phyloP scores from a whole-genome alignment of 2,888 invertebrate genomes.

The Drosophila parthenogenetica region DNA sequence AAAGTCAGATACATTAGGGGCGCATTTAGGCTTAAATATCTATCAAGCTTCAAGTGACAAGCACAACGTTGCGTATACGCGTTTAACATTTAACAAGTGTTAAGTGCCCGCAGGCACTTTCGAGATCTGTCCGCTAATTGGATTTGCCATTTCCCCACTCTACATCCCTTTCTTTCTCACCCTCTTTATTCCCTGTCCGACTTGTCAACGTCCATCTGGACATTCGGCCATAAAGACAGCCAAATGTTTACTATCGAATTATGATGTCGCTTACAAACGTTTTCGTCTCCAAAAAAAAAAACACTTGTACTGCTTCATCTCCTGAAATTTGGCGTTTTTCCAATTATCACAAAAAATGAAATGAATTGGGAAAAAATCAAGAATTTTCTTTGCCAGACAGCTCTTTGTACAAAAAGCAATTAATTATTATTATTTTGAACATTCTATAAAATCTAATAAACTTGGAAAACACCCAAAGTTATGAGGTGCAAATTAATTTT shows the following conservation, averaged over 20 bases:
- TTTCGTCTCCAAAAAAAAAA: not conserved
- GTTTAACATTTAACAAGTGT: slow-evolving; percentile 57
- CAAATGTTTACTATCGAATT: slow-evolving; percentile 70
- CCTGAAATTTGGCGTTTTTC: slow-evolving; percentile 44
- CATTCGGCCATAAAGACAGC: slow-evolving; percentile 33
- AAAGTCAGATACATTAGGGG: slow-evolving; percentile 5
- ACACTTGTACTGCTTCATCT: slow-evolving; percentile 25
- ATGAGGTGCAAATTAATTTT: slow-evolving; percentile 20
- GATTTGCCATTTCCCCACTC: slow-evolving; percentile 61
- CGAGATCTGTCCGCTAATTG: slow-evolving; percentile 59
- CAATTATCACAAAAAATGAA: slow-evolving; percentile 31
- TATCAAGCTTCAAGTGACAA: slow-evolving; percentile 47
- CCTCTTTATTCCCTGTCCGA: slow-evolving; percentile 18
- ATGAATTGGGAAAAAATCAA: slow-evolving; percentile 2
- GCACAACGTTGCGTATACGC: slow-evolving; percentile 36
- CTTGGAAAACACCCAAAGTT: slow-evolving; percentile 15
- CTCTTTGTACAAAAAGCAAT: slow-evolving; percentile 28
- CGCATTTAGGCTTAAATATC: slow-evolving; percentile 30
- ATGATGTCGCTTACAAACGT: slow-evolving; percentile 58
- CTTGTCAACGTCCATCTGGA: slow-evolving; percentile 31
- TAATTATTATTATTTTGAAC: slow-evolving; percentile 40
- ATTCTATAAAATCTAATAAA: slow-evolving; percentile 22
- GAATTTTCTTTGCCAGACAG: slow-evolving; percentile 22
- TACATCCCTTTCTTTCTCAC: not conserved
- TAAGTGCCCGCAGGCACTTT: slow-evolving; percentile 54